phyloP scores from a whole-genome alignment of 2,888 invertebrate genomes.

The Busseola fusca region DNA sequence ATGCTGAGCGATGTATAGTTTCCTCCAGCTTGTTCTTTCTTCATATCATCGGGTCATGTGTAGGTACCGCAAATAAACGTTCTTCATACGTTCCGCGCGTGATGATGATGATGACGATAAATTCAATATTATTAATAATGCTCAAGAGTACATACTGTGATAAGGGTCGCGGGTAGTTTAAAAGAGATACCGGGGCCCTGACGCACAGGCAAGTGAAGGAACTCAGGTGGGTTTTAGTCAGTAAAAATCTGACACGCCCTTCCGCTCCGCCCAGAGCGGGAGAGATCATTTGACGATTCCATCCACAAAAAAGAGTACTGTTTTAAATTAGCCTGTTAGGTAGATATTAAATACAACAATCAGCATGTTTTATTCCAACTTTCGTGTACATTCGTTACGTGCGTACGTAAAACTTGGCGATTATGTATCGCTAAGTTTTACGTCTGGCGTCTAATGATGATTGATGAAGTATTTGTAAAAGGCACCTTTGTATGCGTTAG shows the following conservation, averaged over 20 bases:
- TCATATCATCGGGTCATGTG: neutral
- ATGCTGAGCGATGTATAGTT: neutral
- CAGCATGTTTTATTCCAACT: conserved; percentile 29
- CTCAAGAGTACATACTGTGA: neutral
- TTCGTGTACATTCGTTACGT: conserved; percentile 44
- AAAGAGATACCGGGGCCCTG: too few relatives aligned
- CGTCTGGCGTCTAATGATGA: conserved; percentile 47
- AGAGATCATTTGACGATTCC: too few relatives aligned
- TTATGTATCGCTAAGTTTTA: conserved; percentile 36
- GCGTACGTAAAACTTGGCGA: conserved; percentile 8
- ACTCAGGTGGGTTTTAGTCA: too few relatives aligned
- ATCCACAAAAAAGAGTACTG: too few relatives aligned
- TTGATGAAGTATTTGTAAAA: conserved; percentile 56
- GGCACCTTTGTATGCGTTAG: conserved; percentile 32
- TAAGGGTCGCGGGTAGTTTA: too few relatives aligned
- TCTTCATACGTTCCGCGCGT: neutral
- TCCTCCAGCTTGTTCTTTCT: neutral
- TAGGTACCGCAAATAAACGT: neutral
- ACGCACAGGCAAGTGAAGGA: too few relatives aligned
- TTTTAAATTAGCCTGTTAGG: neutral
- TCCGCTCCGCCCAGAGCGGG: too few relatives aligned
- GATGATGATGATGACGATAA: neutral
- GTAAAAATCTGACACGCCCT: too few relatives aligned
- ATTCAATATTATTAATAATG: neutral
- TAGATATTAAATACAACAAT: conserved; percentile 25